These are phyloP conservation scores for Ibycter americanus DNA, from an alignment of 2,797 vertebrate genomes.

Conservation along the genomic window DNA sequence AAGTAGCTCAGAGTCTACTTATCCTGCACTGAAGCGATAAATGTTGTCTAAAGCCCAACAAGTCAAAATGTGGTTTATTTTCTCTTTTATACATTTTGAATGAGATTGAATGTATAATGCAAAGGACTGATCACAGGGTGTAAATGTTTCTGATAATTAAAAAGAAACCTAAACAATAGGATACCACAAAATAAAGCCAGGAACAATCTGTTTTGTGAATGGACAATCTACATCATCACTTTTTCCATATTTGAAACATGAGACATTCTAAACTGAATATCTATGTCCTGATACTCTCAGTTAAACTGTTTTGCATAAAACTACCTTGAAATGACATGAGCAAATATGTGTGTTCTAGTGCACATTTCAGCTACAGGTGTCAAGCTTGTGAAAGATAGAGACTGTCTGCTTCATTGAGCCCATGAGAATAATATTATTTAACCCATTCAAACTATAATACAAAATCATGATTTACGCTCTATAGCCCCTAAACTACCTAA, in stretches of 20 bases:
- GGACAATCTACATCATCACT: not conserved
- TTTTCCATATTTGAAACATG: not conserved
- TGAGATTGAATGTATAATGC: fast-evolving
- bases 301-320: not conserved
- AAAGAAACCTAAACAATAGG: not conserved
- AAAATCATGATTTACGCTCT: not conserved
- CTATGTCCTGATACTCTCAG: not conserved
- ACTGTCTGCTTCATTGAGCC: not conserved
- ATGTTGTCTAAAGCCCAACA: not conserved
- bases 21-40: not conserved
- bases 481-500: not conserved
- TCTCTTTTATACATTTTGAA: not conserved
- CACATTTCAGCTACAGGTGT: not conserved
- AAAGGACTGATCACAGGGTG: not conserved
- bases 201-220: not conserved
- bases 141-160: not conserved
- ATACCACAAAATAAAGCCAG: not conserved
- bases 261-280: not conserved
- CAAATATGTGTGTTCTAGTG: not conserved
- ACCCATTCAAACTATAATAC: not conserved
- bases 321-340: not conserved
- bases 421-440: not conserved
- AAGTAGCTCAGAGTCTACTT: not conserved
- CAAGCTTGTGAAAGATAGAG: not conserved
- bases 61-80: not conserved